Percentiles rank a stretch among this genome's conserved stretches.
Conservation (phyloP, 2,888 invertebrate species). For the Beris chalybata region DNA sequence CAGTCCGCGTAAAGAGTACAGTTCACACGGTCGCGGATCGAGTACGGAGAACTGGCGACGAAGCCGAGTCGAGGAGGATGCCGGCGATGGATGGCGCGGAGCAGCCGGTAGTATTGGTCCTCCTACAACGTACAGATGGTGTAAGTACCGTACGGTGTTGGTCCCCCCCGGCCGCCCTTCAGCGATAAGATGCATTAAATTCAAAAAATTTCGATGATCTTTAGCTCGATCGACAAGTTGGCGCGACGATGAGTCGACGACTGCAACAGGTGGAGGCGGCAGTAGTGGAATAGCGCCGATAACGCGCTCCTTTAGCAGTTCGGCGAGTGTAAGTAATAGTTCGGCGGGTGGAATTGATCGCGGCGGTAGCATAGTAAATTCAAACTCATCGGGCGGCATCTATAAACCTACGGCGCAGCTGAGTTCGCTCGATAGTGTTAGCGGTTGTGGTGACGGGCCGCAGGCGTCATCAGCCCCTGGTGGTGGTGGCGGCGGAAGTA, state of each 20-base stretch:
- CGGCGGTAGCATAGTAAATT: not conserved
- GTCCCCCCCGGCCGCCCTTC: no score
- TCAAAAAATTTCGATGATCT: not conserved
- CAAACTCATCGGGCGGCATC: not conserved
- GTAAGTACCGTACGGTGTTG: slow-evolving; percentile 41
- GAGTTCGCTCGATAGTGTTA: not conserved
- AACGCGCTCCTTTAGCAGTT: slow-evolving; percentile 35
- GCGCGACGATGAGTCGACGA: slow-evolving; percentile 48
- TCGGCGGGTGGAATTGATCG: not conserved
- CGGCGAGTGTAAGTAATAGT: slow-evolving; percentile 23
- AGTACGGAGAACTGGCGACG: slow-evolving; percentile 55
- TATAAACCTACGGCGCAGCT: not conserved
- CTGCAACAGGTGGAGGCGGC: slow-evolving; percentile 3
- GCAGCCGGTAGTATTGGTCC: slow-evolving; percentile 24
- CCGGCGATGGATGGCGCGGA: slow-evolving; percentile 42
- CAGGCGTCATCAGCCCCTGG: not conserved
- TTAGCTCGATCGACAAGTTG: slow-evolving; percentile 54
- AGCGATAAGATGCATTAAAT: no score
- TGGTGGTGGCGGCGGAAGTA: slow-evolving; percentile 1
- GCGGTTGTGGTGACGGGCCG: not conserved
- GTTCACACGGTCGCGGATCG: slow-evolving; percentile 44
- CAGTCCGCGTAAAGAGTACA: slow-evolving; percentile 54
- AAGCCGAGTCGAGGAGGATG: slow-evolving; percentile 47
- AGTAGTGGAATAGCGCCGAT: slow-evolving; percentile 14
- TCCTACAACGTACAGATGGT: slow-evolving; percentile 46